Percentiles rank a stretch among this genome's conserved stretches.
Evolutionary conservation across 2,113 vertebrate genomes (phyloP).

Genomic region (Aix galericulata): DNA sequence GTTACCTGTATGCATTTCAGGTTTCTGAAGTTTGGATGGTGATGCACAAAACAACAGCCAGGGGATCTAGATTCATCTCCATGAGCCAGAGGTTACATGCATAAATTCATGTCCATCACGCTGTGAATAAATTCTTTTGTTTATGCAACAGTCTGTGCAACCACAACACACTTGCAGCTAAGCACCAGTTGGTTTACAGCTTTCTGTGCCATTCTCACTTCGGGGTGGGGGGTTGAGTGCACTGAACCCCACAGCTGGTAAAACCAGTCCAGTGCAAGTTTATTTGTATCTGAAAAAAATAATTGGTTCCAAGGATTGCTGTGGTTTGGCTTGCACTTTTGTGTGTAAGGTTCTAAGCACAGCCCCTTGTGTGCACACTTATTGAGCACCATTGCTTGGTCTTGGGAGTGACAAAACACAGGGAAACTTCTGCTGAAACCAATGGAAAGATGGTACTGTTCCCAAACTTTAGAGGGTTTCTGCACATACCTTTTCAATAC

Average conservation of each 20-base stretch:
- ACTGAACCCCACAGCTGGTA: conserved; percentile 64
- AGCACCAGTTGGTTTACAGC: conserved; percentile 64
- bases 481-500: accelerated
- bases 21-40: background rate
- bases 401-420: background rate
- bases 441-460: accelerated
- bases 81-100: conserved; percentile 57
- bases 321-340: conserved; percentile 44
- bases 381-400: background rate
- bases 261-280: conserved; percentile 14
- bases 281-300: conserved; percentile 63
- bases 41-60: background rate
- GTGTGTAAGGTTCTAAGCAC: conserved; percentile 39
- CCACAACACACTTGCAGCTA: conserved; percentile 67
- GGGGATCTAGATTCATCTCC: conserved; percentile 8
- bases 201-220: conserved; percentile 59
- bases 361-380: background rate
- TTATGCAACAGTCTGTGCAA: conserved; percentile 56
- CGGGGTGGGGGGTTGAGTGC: conserved; percentile 56
- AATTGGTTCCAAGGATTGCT: conserved; percentile 37
- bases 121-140: conserved; percentile 67
- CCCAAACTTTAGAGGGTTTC: background rate
- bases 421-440: background rate
- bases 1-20: background rate
- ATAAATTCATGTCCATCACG: conserved; percentile 55